Base-by-base conservation (phyloP, 1,140 invertebrate genomes). In the Reticulitermes speratus region DNA sequence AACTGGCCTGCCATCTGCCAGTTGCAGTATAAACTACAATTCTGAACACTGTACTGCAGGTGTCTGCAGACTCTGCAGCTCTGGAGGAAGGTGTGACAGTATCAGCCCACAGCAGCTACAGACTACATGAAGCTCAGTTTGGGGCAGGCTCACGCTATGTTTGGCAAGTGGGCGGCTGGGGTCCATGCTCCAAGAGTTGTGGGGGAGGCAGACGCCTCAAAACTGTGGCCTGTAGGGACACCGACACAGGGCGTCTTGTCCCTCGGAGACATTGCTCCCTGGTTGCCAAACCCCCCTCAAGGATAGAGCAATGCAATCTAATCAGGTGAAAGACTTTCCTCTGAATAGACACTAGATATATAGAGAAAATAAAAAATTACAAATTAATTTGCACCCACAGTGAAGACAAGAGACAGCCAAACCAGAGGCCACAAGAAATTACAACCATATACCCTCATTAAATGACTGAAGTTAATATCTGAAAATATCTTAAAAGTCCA, bases 161-260 rank as follows among this genome's bases (percentile, higher is more conserved):
- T 23, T 94, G 93, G 94, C 90, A 92, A 48, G 88, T 91, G 45
- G 92, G 92, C 3, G 92, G 91, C 2, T 94, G 93, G 93, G 91
- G 92, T 25, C 89, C 91, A 2, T 95, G 94, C 87, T 93, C 93
- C 9, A 90, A 89, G 8, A 90, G 91, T 14, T 95, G 94, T 87
- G 94, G 93, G 0, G 90, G 90, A 87, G 94, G 93, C 21, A 90
- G 90, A 23, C 90, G 92, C 44, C 91, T 91, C 84, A 91, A 91
- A 86, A 92, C 91, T 6, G 88, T 91, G 21, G 90, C 91, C 38
- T 94, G 93, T 87, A 90, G 91, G 84, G 93, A 93, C 87, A 90
- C 91, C 21, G 87, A 91, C 82, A 90, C 89, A 3, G 90, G 91
- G 25, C 91, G 90, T 87, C 89, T 93, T 69, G 92, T 93, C 16